phyloP scores from a whole-genome alignment of 1,140 invertebrate genomes.

The Scaptodrosophila lebanonensis region DNA sequence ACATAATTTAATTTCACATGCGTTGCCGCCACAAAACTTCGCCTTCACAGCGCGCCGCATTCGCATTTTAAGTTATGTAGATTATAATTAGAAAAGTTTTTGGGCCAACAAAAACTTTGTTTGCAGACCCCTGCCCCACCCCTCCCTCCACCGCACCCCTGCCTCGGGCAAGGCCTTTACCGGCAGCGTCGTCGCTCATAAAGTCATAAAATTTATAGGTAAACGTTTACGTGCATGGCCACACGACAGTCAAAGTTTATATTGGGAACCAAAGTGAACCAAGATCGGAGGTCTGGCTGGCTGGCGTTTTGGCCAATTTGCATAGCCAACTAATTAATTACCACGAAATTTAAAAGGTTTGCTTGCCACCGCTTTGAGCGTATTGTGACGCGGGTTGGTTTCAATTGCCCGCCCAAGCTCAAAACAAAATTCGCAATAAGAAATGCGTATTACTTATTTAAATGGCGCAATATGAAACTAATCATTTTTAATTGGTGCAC shows the following conservation, averaged over 20 bases:
- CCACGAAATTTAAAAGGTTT: slow-evolving; percentile 59
- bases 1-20: slow-evolving; percentile 69
- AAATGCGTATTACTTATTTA: slow-evolving; percentile 40
- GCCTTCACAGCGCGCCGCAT: slow-evolving; percentile 39
- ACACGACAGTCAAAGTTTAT: slow-evolving; percentile 10
- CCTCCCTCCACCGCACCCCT: slow-evolving; percentile 9
- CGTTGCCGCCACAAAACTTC: slow-evolving; percentile 51
- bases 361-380: slow-evolving; percentile 18
- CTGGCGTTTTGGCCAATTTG: slow-evolving; percentile 24
- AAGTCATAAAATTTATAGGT: slow-evolving; percentile 75
- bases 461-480: slow-evolving; percentile 64
- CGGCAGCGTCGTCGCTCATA: slow-evolving; percentile 28
- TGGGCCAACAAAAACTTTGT: slow-evolving; percentile 52
- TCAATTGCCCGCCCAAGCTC: slow-evolving; percentile 19
- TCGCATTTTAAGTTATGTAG: slow-evolving; percentile 74
- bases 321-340: slow-evolving; percentile 63
- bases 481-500: slow-evolving; percentile 65
- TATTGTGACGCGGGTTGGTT: slow-evolving; percentile 12
- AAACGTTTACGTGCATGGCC: slow-evolving; percentile 70
- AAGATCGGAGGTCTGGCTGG: neutral
- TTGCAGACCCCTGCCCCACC: slow-evolving; percentile 26
- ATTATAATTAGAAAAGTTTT: slow-evolving; percentile 74
- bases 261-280: neutral
- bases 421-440: slow-evolving; percentile 39
- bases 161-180: slow-evolving; percentile 8